phyloP scores from a whole-genome alignment of 2,888 invertebrate species.

The Agrotis ipsilon region DNA sequence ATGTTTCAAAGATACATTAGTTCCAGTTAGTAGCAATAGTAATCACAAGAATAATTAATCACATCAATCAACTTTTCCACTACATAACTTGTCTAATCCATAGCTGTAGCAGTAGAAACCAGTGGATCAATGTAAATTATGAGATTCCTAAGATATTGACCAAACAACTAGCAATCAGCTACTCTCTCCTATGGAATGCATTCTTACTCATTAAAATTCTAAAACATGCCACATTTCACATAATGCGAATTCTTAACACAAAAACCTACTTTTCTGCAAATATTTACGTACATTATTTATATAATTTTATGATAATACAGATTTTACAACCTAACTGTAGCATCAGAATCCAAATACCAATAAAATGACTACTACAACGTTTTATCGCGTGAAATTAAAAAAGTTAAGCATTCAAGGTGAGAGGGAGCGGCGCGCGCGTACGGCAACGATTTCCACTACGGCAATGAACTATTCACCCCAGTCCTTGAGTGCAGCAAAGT shows the following conservation, averaged over 20 bases:
- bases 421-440: conserved; percentile 59
- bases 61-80: conserved; percentile 7
- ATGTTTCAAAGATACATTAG: too few relatives aligned
- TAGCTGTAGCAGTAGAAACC: conserved; percentile 20
- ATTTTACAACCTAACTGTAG: conserved; percentile 30
- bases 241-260: conserved; percentile 33
- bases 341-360: conserved; percentile 41
- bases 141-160: conserved; percentile 48
- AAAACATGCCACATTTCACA: conserved; percentile 41
- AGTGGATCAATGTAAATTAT: conserved; percentile 34
- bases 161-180: conserved; percentile 45
- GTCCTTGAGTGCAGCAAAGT: conserved; percentile 83
- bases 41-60: neutral
- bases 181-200: conserved; percentile 63
- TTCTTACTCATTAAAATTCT: conserved; percentile 57
- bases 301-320: conserved; percentile 25
- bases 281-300: conserved; percentile 9
- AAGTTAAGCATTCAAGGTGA: conserved; percentile 66
- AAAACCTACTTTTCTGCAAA: conserved; percentile 37
- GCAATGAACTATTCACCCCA: conserved; percentile 84
- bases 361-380: conserved; percentile 23
- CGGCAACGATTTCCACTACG: conserved; percentile 67
- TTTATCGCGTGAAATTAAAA: conserved; percentile 55
- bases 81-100: neutral
- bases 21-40: neutral